Conservation (phyloP, 2,797 vertebrate species). For the Chanos chanos region DNA sequence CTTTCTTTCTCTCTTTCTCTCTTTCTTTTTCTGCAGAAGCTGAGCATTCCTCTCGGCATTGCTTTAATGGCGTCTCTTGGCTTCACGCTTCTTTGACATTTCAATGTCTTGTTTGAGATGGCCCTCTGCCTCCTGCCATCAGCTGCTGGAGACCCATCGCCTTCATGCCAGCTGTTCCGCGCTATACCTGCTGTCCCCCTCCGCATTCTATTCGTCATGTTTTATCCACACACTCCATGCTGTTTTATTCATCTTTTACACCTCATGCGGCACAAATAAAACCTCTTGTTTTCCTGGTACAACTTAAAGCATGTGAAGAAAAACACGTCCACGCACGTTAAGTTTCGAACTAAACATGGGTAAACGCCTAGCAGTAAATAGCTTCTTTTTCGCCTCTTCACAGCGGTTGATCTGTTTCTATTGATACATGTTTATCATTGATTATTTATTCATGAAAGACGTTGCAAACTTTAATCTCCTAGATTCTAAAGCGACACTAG, state of each 20-base stretch:
- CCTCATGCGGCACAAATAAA: slow-evolving; percentile 18
- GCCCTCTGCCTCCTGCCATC: slow-evolving; percentile 39
- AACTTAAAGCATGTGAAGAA: too few relatives aligned
- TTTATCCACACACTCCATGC: slow-evolving; percentile 13
- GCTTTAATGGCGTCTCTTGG: slow-evolving; percentile 12
- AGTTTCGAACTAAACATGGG: too few relatives aligned
- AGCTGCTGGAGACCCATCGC: slow-evolving; percentile 35
- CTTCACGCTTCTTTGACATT: slow-evolving; percentile 38
- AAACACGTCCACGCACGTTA: too few relatives aligned
- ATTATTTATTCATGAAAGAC: too few relatives aligned
- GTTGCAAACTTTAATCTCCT: too few relatives aligned
- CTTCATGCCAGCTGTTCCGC: slow-evolving; percentile 34
- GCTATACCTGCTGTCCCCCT: slow-evolving; percentile 31
- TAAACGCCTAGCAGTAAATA: too few relatives aligned
- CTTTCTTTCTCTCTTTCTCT: slow-evolving; percentile 38
- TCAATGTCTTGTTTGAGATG: slow-evolving; percentile 37
- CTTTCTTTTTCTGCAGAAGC: slow-evolving; percentile 37
- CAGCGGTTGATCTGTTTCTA: too few relatives aligned
- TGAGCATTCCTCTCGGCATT: slow-evolving; percentile 9
- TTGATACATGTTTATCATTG: too few relatives aligned
- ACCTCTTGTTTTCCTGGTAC: too few relatives aligned
- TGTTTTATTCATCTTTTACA: slow-evolving; percentile 28
- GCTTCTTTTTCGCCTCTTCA: too few relatives aligned
- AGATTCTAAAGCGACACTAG: too few relatives aligned
- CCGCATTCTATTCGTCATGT: slow-evolving; percentile 31